Evolutionary conservation across 2,888 invertebrate species (phyloP), one percentile per base, ranked within the genome.

Genomic region (Acronicta leporina): DNA sequence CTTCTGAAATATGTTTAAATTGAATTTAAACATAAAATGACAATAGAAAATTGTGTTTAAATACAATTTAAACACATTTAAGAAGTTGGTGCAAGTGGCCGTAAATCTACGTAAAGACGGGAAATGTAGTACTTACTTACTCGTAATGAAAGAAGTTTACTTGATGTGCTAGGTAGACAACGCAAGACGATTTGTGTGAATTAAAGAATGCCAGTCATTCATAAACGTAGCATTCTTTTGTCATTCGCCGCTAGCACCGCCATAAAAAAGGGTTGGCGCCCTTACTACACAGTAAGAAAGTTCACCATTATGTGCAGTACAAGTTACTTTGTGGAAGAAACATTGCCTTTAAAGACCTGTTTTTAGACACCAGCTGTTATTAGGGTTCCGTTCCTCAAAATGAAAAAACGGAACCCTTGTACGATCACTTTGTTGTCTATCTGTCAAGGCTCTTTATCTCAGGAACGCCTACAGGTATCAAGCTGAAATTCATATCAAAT

Each of bases 151-250:
- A 63, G 56, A 58, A 73, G 63, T 7, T 72, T 65, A 66, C 57
- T 61, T 59, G 38, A 15, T 60, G 52, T 65, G 43, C 64, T 58
- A 60, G 63, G 67, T 63, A 75, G 71, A 67, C 61, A 61, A 52
- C 53, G 59, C 59, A n/a, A n/a, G 69, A 54, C 54, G 35, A 35
- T 42, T 33, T 51, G 16, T 40, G 73, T 83, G 79, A 83, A 83
- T 83, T 81, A 66, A 50, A 70, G 80, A 75, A 79, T 70, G 69
- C 73, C 64, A 74, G 76, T 77, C 83, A 82, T 81, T 82, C 80
- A 83, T 76, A 73, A 70, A 69, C 63, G 57, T 54, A 67, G 62
- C 68, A 65, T 67, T 71, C 77, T 73, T 78, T 80, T 81, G 75
- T 79, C 68, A 68, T 54, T 50, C 60, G 75, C 81, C 77, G 79